Base-by-base conservation (phyloP, 2,113 vertebrate genomes). In the Cinclus cinclus region DNA sequence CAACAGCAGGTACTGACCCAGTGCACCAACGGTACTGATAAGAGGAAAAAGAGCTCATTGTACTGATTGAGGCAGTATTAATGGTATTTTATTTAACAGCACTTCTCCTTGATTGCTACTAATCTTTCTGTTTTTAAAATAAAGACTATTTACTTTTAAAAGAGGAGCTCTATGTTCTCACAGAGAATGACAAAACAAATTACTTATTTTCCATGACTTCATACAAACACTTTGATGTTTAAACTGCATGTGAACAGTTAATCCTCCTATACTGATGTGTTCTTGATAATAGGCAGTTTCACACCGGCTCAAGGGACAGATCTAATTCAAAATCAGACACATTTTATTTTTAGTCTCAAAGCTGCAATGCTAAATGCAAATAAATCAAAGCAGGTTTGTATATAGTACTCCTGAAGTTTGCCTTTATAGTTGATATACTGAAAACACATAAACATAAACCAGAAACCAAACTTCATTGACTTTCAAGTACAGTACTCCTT, bases 241-340 rank as follows among this genome's bases (percentile, higher is more conserved):
- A 96, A 97, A 98, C 84, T 79, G 47, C 85, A 87, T 90, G 84
- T 84, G 97, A 97, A 97, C 97, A 97, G 96, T 96, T 97, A 98
- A 97, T 97, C 96, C 94, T 91, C 63, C 84, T 94, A 94, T 87
- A 97, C 24, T 83, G 91, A 97, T 92, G 89, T 91, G 83, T 83
- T 96, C 95, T 94, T 76, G 70, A 71, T 95, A 96, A 97, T 60
- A 96, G 92, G 90, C 7, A 11, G 71, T 81, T 92, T 83, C 88
- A 85, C 42, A 25, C 21, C 89, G 46, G 94, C 89, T 94, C 92
- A 82, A 64, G 62, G n/a, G 89, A 92, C 50, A 94, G 86, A 94
- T 96, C 87, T 96, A 97, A 97, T 97, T 76, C 94, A 97, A 96
- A 97, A 97, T 97, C 93, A 96, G 79, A 91, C 46, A 59, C 23